Base-by-base conservation (phyloP, 2,888 invertebrate genomes). In the Brachycybe producta region DNA sequence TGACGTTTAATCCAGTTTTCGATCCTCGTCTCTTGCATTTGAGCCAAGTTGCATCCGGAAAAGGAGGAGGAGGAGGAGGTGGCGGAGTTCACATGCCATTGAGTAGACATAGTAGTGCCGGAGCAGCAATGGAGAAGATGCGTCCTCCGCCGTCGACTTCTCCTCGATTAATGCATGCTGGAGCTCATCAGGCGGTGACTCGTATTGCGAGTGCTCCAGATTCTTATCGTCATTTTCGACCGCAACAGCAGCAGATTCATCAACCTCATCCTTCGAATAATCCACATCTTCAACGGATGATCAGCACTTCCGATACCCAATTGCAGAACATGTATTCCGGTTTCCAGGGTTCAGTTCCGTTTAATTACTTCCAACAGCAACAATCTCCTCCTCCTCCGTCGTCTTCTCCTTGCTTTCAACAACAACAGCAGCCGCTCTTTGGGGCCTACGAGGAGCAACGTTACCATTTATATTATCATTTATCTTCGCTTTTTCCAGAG, bases 401-500 rank as follows among this genome's bases (percentile, higher is more conserved):
- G 19, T 5, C 38, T 8, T 17, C 19, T 21, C 23, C n/a, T 13
- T n/a, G 41, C 17, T 35, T 17, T 35, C 26, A 28, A 5, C 49
- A 24, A 13, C 41, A 23, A n/a, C 24, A n/a, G 30, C 27, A 5
- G 30, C 38, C 30, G 11, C 24, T 47, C 59, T 57, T 19, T 63
- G 61, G 55, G 60, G 60, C 1, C 61, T 34, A 5, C 34, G 57
- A 57, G 19, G 86, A 87, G 60, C 79, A 80, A 19, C 75, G 88
- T 0, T 73, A 81, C 26, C 77, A 80, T 58, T 71, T 91, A 62
- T 87, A 84, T 66, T 90, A 82, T 68, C 88, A 91, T 67, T 71
- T 95, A 55, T 79, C 85, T n/a, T 83, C 83, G 48, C 80, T 94
- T 52, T 95, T 95, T 68, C 88, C 90, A 0, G 84, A 86, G 62